phyloP scores from a whole-genome alignment of 2,888 invertebrate genomes.

The Tinea semifulvella region DNA sequence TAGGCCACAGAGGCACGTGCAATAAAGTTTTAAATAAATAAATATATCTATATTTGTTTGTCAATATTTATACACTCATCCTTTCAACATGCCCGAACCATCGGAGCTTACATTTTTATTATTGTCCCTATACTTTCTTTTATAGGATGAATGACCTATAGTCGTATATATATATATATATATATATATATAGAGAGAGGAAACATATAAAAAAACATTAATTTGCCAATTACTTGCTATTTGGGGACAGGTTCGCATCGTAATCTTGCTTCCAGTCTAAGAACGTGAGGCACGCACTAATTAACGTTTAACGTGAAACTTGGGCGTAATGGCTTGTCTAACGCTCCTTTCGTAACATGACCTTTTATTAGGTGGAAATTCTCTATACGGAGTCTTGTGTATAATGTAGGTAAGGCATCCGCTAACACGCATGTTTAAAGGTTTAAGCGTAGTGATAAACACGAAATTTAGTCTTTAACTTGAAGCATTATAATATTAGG shows the following conservation, averaged over 20 bases:
- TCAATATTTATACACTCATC: no score
- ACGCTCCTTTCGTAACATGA: slow-evolving; percentile 59
- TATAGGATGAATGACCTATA: no score
- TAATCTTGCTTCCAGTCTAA: slow-evolving; percentile 39
- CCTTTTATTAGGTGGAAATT: slow-evolving; percentile 66
- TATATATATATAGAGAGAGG: no score
- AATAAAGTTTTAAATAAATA: no score
- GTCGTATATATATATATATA: no score
- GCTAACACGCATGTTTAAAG: slow-evolving; percentile 4
- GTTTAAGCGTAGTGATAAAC: slow-evolving; percentile 2
- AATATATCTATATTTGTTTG: no score
- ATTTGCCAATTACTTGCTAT: slow-evolving; percentile 5
- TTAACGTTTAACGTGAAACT: slow-evolving; percentile 64
- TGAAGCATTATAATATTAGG: no score
- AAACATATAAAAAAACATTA: no score
- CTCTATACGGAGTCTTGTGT: slow-evolving; percentile 39
- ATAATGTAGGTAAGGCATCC: slow-evolving; percentile 5
- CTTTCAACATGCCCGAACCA: no score
- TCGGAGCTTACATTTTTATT: no score
- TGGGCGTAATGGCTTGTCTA: slow-evolving; percentile 60
- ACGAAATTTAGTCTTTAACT: background rate
- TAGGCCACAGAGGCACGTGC: no score
- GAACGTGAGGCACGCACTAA: slow-evolving; percentile 61
- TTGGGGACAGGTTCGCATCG: slow-evolving; percentile 2
- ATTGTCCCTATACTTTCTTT: no score